These are phyloP conservation scores for Strix occidentalis DNA, from an alignment of 2,797 vertebrate species.

Conservation along the genomic window DNA sequence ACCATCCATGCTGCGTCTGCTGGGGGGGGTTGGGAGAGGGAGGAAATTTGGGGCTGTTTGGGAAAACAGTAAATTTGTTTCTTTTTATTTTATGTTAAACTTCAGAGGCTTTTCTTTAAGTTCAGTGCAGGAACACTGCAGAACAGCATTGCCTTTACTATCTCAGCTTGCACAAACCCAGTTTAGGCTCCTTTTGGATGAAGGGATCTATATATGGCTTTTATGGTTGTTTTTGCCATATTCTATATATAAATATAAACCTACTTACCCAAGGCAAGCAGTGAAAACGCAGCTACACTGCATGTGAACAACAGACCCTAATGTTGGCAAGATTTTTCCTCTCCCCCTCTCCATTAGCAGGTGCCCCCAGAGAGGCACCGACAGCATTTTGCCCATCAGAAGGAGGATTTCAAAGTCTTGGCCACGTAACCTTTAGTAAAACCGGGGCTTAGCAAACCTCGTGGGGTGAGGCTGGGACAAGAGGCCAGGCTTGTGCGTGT, in stretches of 20 bases:
- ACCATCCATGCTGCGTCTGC: too few species aligned
- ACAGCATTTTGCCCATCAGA: background rate
- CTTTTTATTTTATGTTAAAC: background rate
- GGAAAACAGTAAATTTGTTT: background rate
- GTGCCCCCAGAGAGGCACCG: background rate
- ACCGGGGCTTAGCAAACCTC: background rate
- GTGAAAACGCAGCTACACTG: background rate
- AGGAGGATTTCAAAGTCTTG: background rate
- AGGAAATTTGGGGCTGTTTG: background rate
- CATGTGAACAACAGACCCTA: background rate
- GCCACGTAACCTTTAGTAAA: background rate
- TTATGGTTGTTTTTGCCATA: background rate
- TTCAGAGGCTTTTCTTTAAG: background rate
- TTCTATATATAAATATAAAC: background rate
- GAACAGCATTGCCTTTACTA: background rate
- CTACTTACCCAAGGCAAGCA: background rate
- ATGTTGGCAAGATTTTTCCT: rapidly evolving
- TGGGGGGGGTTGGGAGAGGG: background rate
- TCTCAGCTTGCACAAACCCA: background rate
- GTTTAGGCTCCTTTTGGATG: background rate
- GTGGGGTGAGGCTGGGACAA: background rate
- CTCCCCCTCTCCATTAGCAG: background rate
- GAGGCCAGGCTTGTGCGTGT: background rate
- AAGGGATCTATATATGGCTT: background rate
- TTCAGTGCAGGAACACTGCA: background rate